Evolutionary conservation across 2,797 vertebrate genomes (phyloP).

Genomic region (Discoglossus pictus): DNA sequence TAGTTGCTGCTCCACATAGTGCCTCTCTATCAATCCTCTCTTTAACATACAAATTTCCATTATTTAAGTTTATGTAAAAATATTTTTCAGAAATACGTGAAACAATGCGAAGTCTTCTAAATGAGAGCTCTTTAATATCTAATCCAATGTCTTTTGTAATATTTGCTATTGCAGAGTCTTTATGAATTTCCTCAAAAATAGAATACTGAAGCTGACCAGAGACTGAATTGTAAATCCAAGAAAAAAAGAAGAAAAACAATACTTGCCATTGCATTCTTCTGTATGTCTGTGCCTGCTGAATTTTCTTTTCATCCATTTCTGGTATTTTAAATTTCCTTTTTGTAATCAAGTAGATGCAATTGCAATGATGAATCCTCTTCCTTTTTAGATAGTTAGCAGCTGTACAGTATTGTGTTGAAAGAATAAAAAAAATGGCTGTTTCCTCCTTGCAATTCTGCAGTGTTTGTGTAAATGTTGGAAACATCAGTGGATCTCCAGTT

Average conservation of each 20-base stretch:
- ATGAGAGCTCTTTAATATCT: slow-evolving; percentile 36
- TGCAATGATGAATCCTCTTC: too few species aligned
- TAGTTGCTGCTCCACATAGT: slow-evolving; percentile 50
- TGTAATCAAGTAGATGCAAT: background rate
- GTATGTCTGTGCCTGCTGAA: background rate
- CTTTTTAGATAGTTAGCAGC: too few species aligned
- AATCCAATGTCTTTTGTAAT: slow-evolving; percentile 57
- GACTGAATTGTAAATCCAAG: background rate
- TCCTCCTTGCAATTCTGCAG: background rate
- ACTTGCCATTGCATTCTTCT: background rate
- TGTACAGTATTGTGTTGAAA: background rate
- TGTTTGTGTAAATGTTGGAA: background rate
- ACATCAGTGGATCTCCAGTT: background rate
- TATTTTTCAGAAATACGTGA: slow-evolving; percentile 52
- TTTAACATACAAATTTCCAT: slow-evolving; percentile 50
- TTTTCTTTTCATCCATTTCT: background rate
- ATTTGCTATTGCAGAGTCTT: slow-evolving; percentile 43
- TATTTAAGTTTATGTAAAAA: slow-evolving; percentile 46
- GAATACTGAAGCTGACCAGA: slow-evolving; percentile 6
- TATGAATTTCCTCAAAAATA: slow-evolving; percentile 37
- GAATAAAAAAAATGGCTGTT: slow-evolving; percentile 2
- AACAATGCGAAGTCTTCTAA: slow-evolving; percentile 47
- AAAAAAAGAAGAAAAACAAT: background rate
- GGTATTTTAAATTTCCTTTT: background rate
- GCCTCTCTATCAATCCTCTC: slow-evolving; percentile 58